phyloP scores from a whole-genome alignment of 2,888 invertebrate genomes.

The Drosophila incognita region DNA sequence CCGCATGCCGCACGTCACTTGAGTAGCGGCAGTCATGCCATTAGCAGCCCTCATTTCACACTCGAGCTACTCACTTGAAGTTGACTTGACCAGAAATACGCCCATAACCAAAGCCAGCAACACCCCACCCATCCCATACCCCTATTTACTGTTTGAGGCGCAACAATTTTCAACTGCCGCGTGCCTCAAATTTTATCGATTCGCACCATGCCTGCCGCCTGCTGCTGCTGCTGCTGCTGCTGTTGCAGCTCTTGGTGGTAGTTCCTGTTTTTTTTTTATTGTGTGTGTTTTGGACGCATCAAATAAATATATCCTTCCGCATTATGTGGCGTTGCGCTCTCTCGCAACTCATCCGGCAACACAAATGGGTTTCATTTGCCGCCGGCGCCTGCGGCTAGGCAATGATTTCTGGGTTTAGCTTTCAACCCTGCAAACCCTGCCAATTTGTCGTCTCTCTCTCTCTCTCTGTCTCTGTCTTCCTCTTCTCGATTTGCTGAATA shows the following conservation, averaged over 20 bases:
- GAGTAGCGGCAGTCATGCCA: conserved; percentile 59
- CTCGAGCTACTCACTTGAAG: conserved; percentile 64
- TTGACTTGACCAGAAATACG: conserved; percentile 67
- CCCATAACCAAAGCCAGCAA: background rate
- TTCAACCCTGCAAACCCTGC: conserved; percentile 30
- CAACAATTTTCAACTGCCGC: conserved; percentile 77
- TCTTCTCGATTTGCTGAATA: conserved; percentile 33
- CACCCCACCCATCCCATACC: background rate
- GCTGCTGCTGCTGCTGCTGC: background rate
- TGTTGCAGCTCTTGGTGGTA: conserved; percentile 40
- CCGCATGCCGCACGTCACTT: conserved; percentile 43
- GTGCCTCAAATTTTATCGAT: conserved; percentile 80
- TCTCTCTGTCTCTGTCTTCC: background rate
- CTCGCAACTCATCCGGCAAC: conserved; percentile 67
- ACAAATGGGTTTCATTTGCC: conserved; percentile 44
- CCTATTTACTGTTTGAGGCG: conserved; percentile 51
- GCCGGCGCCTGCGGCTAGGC: conserved; percentile 76
- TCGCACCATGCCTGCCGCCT: conserved; percentile 21
- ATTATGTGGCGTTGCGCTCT: conserved; percentile 58
- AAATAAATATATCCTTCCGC: conserved; percentile 81
- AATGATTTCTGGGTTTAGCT: conserved; percentile 35
- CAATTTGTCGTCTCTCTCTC: background rate
- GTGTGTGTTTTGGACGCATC: conserved; percentile 55
- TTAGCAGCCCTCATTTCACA: conserved; percentile 76
- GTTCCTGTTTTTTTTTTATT: conserved; percentile 14